Evolutionary conservation across 2,797 vertebrate genomes (phyloP).

Genomic region (Mormyrus proboscirostris): DNA sequence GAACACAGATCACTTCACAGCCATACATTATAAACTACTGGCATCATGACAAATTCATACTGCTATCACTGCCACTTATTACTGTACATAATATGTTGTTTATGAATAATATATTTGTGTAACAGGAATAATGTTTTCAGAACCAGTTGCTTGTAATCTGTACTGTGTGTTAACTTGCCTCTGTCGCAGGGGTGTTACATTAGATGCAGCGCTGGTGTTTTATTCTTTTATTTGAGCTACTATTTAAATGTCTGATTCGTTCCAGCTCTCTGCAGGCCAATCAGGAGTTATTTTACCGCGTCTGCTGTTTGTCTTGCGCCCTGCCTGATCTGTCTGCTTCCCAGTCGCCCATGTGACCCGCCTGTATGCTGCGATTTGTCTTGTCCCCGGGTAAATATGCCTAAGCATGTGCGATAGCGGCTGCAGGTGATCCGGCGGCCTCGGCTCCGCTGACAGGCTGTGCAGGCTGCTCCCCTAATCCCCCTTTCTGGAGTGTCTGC

Average conservation of each 20-base stretch:
- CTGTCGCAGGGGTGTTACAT: background rate
- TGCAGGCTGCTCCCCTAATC: slow-evolving; percentile 45
- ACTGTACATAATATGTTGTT: background rate
- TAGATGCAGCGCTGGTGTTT: background rate
- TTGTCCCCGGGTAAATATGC: background rate
- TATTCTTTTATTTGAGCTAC: background rate
- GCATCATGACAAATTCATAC: background rate
- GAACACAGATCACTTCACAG: background rate
- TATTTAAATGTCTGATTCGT: background rate
- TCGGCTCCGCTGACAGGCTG: slow-evolving; percentile 49
- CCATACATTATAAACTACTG: background rate
- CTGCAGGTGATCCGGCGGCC: background rate
- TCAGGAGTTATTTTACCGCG: background rate
- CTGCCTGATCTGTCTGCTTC: background rate
- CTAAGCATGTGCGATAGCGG: background rate
- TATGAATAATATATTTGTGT: slow-evolving; percentile 15
- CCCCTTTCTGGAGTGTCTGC: slow-evolving; percentile 53
- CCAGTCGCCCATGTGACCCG: background rate
- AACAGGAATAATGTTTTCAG: slow-evolving; percentile 7
- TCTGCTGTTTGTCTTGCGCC: background rate
- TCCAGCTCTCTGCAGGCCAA: background rate
- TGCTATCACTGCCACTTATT: background rate
- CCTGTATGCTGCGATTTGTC: background rate
- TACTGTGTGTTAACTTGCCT: background rate
- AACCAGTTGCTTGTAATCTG: background rate